phyloP scores from a whole-genome alignment of 2,888 invertebrate species.

The Cryptophagus acutangulus region DNA sequence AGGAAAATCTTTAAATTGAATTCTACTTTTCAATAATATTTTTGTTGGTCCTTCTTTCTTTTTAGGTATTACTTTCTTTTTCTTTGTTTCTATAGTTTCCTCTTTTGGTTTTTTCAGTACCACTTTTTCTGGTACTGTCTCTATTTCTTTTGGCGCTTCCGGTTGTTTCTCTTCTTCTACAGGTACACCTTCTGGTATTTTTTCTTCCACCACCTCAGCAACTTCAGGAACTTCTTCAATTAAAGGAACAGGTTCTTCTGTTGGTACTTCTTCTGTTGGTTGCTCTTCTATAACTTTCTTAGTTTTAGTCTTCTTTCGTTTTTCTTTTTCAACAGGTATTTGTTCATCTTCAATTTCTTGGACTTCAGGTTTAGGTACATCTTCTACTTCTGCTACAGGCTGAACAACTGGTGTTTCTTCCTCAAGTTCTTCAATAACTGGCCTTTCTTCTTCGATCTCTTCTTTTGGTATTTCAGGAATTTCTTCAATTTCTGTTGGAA shows the following conservation, averaged over 20 bases:
- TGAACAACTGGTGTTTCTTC: constrained; percentile 12
- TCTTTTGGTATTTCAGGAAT: constrained; percentile 12
- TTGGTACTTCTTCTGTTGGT: constrained; percentile 31
- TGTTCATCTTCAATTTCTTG: too few relatives aligned
- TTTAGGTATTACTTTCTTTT: constrained; percentile 36
- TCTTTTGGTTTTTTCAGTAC: constrained; percentile 48
- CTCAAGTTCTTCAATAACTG: constrained; percentile 22
- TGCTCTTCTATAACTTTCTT: constrained; percentile 22
- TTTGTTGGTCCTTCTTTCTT: constrained; percentile 30
- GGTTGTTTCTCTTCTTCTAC: constrained; percentile 30
- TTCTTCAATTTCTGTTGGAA: constrained; percentile 14
- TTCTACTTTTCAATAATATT: constrained; percentile 42
- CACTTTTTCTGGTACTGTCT: constrained; percentile 39
- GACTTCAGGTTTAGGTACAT: constrained; percentile 17
- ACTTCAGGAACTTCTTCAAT: constrained; percentile 40
- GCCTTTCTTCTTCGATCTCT: constrained; percentile 35
- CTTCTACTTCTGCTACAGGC: constrained; percentile 14
- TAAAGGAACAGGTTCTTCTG: constrained; percentile 26
- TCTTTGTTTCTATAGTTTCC: constrained; percentile 31
- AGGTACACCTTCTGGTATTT: constrained; percentile 33
- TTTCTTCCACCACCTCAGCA: too few relatives aligned
- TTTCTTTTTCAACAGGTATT: constrained; percentile 20
- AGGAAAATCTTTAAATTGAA: constrained; percentile 41
- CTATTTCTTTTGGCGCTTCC: constrained; percentile 33
- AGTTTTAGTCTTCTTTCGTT: constrained; percentile 26